phyloP scores from a whole-genome alignment of 2,888 invertebrate genomes.

The Amiota minor region DNA sequence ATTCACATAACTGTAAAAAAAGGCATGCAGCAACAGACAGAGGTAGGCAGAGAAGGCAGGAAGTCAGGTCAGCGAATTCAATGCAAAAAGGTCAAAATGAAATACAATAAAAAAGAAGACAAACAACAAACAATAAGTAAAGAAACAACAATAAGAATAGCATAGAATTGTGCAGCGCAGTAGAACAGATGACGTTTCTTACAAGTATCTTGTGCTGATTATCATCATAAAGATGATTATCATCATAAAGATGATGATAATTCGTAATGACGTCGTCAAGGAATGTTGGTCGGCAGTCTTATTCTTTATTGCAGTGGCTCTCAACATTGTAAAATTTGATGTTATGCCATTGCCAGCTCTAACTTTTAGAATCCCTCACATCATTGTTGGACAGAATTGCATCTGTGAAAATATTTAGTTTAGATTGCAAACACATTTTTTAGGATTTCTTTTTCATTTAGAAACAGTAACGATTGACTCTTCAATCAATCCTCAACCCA shows the following conservation, averaged over 20 bases:
- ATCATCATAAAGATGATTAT: background rate
- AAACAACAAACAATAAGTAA: background rate
- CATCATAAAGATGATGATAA: background rate
- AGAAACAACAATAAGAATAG: background rate
- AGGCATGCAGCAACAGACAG: slow-evolving; percentile 11
- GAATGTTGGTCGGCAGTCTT: no score
- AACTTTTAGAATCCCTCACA: no score
- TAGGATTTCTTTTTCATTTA: no score
- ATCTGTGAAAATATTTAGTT: no score
- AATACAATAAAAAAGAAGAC: background rate
- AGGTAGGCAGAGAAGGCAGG: slow-evolving; percentile 23
- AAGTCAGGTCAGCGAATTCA: slow-evolving; percentile 41
- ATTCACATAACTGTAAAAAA: no score
- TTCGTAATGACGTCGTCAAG: background rate
- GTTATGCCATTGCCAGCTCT: no score
- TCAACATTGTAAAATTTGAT: no score
- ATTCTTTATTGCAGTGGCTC: no score
- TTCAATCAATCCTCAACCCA: no score
- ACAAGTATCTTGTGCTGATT: background rate
- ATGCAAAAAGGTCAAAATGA: slow-evolving; percentile 37
- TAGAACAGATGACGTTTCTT: background rate
- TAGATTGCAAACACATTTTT: no score
- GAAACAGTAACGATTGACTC: no score
- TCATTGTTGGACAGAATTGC: no score
- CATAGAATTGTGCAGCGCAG: background rate